Evolutionary conservation across 1,140 invertebrate genomes (phyloP).

Genomic region (Mylabris phalerata): DNA sequence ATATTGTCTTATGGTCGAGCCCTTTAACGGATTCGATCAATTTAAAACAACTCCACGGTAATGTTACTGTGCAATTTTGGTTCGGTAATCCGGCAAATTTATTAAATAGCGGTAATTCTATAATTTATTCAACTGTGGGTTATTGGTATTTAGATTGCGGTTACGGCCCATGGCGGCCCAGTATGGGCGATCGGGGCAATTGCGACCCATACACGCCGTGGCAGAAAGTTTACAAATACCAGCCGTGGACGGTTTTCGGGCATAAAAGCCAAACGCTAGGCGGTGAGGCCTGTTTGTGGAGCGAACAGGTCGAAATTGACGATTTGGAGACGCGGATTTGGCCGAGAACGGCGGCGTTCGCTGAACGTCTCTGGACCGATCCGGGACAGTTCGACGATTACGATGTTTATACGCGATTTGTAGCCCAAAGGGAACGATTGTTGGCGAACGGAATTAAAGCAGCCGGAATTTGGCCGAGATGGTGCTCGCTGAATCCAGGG

Average conservation of each 20-base stretch:
- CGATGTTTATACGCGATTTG: conserved; percentile 57
- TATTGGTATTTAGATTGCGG: conserved; percentile 80
- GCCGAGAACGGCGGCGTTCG: conserved; percentile 59
- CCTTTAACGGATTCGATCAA: conserved; percentile 53
- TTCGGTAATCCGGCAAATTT: conserved; percentile 62
- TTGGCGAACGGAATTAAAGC: conserved; percentile 53
- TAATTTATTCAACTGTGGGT: conserved; percentile 74
- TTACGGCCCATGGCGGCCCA: conserved; percentile 68
- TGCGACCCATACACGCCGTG: conserved; percentile 74
- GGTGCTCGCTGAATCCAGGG: conserved; percentile 64
- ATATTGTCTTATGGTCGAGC: conserved; percentile 71
- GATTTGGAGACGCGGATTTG: conserved; percentile 60
- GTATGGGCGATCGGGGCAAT: conserved; percentile 49
- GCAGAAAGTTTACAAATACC: conserved; percentile 74
- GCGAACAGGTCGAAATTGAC: conserved; percentile 54
- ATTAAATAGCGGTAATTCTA: conserved; percentile 60
- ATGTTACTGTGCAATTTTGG: conserved; percentile 63
- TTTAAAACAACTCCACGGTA: conserved; percentile 44
- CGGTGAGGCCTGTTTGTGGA: conserved; percentile 65
- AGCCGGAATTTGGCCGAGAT: conserved; percentile 64
- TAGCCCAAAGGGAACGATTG: conserved; percentile 55
- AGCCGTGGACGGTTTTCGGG: conserved; percentile 53
- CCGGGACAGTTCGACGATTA: conserved; percentile 23
- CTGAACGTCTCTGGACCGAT: conserved; percentile 51
- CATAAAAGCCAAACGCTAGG: conserved; percentile 47